Conservation (phyloP, 2,113 vertebrate species). For the Peucedramus taeniatus region DNA sequence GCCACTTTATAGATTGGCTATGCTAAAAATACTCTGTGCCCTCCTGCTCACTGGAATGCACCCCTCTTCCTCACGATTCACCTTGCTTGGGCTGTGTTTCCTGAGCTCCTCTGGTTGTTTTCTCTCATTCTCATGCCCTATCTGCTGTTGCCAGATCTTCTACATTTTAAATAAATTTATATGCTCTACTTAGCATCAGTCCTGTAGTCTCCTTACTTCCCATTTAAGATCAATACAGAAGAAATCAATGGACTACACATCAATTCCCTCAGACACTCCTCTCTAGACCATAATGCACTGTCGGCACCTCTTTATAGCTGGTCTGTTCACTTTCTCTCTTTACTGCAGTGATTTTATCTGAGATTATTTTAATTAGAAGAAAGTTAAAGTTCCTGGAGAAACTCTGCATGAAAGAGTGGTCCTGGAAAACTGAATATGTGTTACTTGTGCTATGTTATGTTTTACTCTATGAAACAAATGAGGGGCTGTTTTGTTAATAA, state of each 20-base stretch:
- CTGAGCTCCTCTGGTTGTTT: background rate
- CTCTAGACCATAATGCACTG: background rate
- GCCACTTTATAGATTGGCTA: background rate
- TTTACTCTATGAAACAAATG: background rate
- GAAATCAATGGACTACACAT: background rate
- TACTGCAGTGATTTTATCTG: background rate
- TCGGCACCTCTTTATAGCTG: background rate
- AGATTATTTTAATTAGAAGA: background rate
- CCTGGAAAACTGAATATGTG: background rate
- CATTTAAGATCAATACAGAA: background rate
- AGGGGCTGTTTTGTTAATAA: background rate
- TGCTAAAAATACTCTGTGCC: background rate
- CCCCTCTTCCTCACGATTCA: fast-evolving
- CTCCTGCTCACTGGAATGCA: background rate
- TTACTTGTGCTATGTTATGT: background rate
- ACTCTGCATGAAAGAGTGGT: background rate
- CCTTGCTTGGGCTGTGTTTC: background rate
- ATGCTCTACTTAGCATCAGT: background rate
- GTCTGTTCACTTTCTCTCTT: background rate
- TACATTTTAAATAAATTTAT: background rate
- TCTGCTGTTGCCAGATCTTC: background rate
- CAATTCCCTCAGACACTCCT: background rate
- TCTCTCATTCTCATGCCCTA: background rate
- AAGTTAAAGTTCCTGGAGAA: background rate
- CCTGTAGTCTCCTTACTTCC: background rate